Evolutionary conservation across 2,888 invertebrate genomes (phyloP), one percentile per base, ranked within the genome.

Genomic region (Carterocephalus palaemon): DNA sequence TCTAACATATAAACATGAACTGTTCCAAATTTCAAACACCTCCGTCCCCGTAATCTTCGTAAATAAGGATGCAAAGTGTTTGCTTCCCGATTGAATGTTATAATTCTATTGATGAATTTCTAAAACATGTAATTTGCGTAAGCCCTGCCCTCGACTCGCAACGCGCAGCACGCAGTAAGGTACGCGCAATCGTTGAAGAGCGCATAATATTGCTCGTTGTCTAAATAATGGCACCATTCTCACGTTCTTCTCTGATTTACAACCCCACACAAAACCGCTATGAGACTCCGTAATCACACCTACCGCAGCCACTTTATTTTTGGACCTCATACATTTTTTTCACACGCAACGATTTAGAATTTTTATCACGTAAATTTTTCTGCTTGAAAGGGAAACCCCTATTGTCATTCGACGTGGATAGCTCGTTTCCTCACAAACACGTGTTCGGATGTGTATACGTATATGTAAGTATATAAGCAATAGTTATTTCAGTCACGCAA

Each of bases 331-430:
- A 77, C 70, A 73, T 67, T 75, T 79, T 62, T 84, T 85, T 85
- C 83, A 84, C 85, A 86, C 80, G 84, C 81, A 60, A 77, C 71
- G 64, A 60, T 77, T 83, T 79, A 70, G 77, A 76, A 83, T 86
- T 79, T 84, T 75, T 80, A 83, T 83, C 86, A 86, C 86, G 85
- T 85, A 83, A 84, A 84, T 85, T 84, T 43, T 86, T 79, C 80
- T 76, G 78, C 77, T 78, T 68, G 82, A 82, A 83, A 86, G 84
- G 84, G 85, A 85, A 85, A 84, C 80, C 75, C 69, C 68, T 69
- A 85, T 85, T 85, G 85, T 82, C 73, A 85, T 86, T 84, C 85
- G 56, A 62, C 57, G 67, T 75, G 72, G 70, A 73, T 66, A 64
- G 60, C 62, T 61, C 70, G 77, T 79, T 81, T 84, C 82, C 83